Base-by-base conservation (phyloP, 2,113 vertebrate species). In the Meleagris gallopavo region DNA sequence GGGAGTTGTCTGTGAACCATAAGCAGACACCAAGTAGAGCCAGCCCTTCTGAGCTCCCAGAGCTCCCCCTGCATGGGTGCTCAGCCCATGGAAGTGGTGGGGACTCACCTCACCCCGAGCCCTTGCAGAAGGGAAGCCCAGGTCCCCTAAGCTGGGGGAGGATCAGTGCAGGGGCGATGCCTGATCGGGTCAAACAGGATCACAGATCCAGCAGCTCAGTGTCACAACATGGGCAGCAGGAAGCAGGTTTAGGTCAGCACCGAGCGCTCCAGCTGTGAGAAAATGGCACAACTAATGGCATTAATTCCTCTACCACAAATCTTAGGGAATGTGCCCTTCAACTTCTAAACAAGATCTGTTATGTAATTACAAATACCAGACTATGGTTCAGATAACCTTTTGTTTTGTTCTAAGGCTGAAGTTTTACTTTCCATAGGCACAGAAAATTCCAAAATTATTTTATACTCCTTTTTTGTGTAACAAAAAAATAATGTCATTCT, bases 191-290 rank as follows among this genome's bases (percentile, higher is more conserved):
- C 48, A 24, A 22, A 50, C 11, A 50, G 48, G 48, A 25, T 24
- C 48, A 25, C 48, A 66, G 29, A 40, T 30, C 40, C 82, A 38
- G 11, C 45, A 24, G 32, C 11, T 43, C 27, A 9, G 11, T 8
- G 41, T 45, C 25, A 38, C 54, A 36, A 8, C 4, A 4, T 3
- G 43, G 24, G 25, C 8, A 64, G 64, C 22, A 50, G 48, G 22
- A 24, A 50, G 48, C 48, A 50, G 12, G 48, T 25, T 12, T 50
- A 50, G 48, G 25, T 24, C 48, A 50, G 48, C 22, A 13, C 11
- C 3, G 18, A 22, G 2, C 7, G 54, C 55, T 36, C 24, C 29
- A 22, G 2, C 2, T 2, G 14, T 3, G 45, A 64, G 48, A 11
- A 85, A 46, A 55, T 3, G 20, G 78, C 55, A 34, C 64, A 34